These are phyloP conservation scores for Monopterus albus DNA, from an alignment of 2,113 vertebrate genomes.

Conservation along the genomic window DNA sequence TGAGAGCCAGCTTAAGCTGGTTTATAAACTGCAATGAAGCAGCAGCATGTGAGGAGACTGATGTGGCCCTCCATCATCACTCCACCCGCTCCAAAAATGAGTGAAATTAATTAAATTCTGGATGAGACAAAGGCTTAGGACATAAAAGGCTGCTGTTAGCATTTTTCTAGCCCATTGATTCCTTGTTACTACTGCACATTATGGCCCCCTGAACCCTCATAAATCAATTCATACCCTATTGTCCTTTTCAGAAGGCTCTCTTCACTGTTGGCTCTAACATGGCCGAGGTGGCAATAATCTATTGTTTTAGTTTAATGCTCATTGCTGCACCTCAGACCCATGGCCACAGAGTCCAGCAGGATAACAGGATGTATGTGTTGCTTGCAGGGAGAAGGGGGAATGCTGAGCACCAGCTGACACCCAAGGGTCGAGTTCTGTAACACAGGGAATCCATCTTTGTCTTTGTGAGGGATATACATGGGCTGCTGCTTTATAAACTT, in stretches of 20 bases:
- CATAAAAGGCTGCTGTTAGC: conserved; percentile 88
- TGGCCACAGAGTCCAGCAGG: conserved; percentile 65
- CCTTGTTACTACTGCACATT: conserved; percentile 86
- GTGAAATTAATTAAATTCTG: conserved; percentile 85
- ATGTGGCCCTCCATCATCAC: conserved; percentile 72
- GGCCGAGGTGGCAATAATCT: conserved; percentile 83
- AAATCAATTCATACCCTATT: conserved; percentile 85
- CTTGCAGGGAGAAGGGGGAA: conserved; percentile 55
- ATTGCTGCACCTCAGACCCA: conserved; percentile 65
- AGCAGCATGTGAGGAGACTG: conserved; percentile 49
- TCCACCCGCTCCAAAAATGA: conserved; percentile 62
- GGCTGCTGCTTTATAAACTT: conserved; percentile 47
- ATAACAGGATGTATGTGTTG: conserved; percentile 74
- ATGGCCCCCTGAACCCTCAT: conserved; percentile 83
- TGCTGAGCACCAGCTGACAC: conserved; percentile 56
- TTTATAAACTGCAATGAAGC: conserved; percentile 63
- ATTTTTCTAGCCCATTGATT: conserved; percentile 89
- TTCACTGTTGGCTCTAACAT: conserved; percentile 75
- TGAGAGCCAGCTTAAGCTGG: conserved; percentile 34
- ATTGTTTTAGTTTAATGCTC: conserved; percentile 83
- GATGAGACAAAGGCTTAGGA: conserved; percentile 81
- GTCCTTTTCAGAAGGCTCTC: conserved; percentile 81
- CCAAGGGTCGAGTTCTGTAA: conserved; percentile 45
- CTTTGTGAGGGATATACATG: conserved; percentile 33
- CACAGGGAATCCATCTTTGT: conserved; percentile 63